These are phyloP conservation scores for Acanthurus leucopareius DNA, from an alignment of 2,797 vertebrate species.

Conservation along the genomic window DNA sequence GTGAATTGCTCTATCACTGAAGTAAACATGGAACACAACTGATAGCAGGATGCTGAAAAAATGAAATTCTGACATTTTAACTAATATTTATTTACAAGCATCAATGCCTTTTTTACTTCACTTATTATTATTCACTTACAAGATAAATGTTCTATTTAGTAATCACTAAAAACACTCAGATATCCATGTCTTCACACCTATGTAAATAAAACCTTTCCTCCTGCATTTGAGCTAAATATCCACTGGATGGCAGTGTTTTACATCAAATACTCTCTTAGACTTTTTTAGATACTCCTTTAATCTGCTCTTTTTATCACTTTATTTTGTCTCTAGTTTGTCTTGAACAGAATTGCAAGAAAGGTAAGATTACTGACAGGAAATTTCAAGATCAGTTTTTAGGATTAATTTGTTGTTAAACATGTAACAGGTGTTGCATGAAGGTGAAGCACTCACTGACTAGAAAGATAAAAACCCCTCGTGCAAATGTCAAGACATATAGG, in stretches of 20 bases:
- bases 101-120: too few species aligned
- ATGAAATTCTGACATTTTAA: too few species aligned
- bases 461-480: not conserved
- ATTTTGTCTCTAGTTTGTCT: not conserved
- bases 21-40: too few species aligned
- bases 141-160: too few species aligned
- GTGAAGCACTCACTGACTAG: not conserved
- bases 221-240: not conserved
- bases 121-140: too few species aligned
- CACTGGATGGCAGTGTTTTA: conserved; percentile 63
- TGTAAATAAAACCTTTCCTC: not conserved
- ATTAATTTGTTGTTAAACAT: not conserved
- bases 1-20: too few species aligned
- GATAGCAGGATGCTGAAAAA: too few species aligned
- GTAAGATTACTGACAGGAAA: not conserved
- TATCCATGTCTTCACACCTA: not conserved
- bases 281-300: too few species aligned
- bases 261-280: not conserved
- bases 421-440: not conserved
- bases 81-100: too few species aligned
- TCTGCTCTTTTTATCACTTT: too few species aligned
- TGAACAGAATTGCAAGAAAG: not conserved
- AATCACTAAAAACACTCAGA: too few species aligned
- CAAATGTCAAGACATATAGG: not conserved
- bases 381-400: not conserved